A percentile compares a stretch with the other conserved stretches of the same genome.
phyloP scores from a whole-genome alignment of 2,113 vertebrate species.

The Malurus melanocephalus region DNA sequence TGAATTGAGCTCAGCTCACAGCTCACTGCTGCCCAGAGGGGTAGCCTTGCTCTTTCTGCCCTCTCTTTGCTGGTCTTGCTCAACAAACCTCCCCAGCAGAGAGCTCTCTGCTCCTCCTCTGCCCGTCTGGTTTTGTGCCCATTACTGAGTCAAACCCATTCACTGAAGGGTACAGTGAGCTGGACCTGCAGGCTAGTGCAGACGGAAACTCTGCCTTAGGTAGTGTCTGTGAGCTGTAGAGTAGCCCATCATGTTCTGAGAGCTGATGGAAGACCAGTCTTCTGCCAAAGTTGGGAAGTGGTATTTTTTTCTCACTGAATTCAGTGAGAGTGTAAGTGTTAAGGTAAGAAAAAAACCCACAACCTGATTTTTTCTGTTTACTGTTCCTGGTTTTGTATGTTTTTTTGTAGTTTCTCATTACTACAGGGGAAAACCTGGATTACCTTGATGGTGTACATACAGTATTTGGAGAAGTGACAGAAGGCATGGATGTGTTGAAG shows the following conservation, averaged over 20 bases:
- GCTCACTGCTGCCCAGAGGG: neutral
- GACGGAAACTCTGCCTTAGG: neutral
- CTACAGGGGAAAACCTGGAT: slow-evolving; percentile 88
- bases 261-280: neutral
- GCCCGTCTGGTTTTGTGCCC: neutral
- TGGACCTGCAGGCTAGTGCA: rapidly evolving
- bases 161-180: neutral
- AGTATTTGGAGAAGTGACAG: slow-evolving; percentile 94
- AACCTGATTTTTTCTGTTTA: neutral
- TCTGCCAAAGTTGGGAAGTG: neutral
- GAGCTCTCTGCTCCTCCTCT: neutral
- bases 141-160: neutral
- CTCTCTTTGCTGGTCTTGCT: neutral
- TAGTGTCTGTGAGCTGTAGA: neutral
- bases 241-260: neutral
- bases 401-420: slow-evolving; percentile 89
- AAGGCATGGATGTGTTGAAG: slow-evolving; percentile 89
- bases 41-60: neutral
- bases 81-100: neutral
- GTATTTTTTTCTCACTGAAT: neutral
- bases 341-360: neutral
- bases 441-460: slow-evolving; percentile 94
- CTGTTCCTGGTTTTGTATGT: neutral
- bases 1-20: neutral
- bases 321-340: neutral